A percentile compares a stretch with the other conserved stretches of the same genome.
phyloP scores from a whole-genome alignment of 2,888 invertebrate species.

The Heterodera filipjevi region DNA sequence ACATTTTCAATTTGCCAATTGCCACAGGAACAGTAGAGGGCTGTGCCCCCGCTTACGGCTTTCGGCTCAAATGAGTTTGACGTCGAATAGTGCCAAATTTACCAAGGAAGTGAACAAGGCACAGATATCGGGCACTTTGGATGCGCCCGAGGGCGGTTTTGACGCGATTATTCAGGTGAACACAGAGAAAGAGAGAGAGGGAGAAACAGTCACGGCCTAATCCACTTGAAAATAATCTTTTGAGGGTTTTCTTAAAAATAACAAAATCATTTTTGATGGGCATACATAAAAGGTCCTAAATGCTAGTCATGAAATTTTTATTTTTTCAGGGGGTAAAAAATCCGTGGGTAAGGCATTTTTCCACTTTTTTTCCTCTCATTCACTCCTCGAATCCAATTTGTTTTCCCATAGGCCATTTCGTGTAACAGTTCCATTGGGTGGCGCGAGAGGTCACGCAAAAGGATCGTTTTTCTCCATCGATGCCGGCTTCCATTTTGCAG shows the following conservation, averaged over 20 bases:
- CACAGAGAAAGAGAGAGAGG: no score
- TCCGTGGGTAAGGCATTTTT: no score
- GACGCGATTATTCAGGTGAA: conserved; percentile 91
- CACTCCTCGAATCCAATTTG: no score
- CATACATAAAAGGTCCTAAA: no score
- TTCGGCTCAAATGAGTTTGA: conserved; percentile 86
- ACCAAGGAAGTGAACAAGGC: conserved; percentile 77
- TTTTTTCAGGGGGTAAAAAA: no score
- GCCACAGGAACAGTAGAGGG: conserved; percentile 67
- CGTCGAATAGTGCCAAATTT: conserved; percentile 80
- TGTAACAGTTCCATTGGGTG: conserved; percentile 83
- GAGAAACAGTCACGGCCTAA: no score
- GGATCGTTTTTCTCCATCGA: conserved; percentile 95
- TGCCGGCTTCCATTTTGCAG: conserved; percentile 97
- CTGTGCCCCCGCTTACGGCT: conserved; percentile 95
- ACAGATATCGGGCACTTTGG: conserved; percentile 91
- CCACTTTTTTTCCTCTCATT: no score
- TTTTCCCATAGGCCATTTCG: conserved; percentile 75
- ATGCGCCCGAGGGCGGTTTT: conserved; percentile 97
- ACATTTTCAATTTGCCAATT: conserved; percentile 32
- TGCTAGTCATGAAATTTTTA: no score
- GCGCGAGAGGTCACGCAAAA: conserved; percentile 86
- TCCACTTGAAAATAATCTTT: no score
- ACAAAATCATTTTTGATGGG: no score
- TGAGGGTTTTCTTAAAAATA: no score